phyloP scores from a whole-genome alignment of 2,113 vertebrate species.

The Polypterus senegalus region DNA sequence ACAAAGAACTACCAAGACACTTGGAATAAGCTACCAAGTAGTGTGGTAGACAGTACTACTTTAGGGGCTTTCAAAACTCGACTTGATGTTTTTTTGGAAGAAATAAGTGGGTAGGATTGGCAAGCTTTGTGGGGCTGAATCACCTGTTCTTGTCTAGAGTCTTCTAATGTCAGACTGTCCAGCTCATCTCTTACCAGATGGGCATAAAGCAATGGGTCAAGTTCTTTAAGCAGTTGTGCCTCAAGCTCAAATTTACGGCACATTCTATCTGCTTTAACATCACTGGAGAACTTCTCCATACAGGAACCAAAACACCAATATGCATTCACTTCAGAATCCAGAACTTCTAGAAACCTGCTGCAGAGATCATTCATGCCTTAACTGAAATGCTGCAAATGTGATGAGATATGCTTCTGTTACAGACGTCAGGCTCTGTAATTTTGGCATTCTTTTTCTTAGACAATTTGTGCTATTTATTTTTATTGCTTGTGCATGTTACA shows the following conservation, averaged over 20 bases:
- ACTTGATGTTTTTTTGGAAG: background rate
- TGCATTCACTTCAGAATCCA: conserved; percentile 57
- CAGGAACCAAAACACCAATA: conserved; percentile 61
- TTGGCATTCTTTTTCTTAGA: no score
- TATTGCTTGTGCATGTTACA: no score
- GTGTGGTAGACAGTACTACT: no score
- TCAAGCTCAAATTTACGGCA: conserved; percentile 58
- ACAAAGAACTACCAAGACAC: no score
- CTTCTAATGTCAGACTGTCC: conserved; percentile 56
- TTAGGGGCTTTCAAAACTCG: no score
- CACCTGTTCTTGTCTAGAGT: conserved; percentile 35
- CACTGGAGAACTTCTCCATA: conserved; percentile 57
- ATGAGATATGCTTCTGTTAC: no score
- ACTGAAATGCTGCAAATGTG: no score
- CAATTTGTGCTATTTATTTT: no score
- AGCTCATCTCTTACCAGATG: conserved; percentile 46
- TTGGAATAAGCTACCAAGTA: no score
- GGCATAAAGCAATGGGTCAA: conserved; percentile 47
- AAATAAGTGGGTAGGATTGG: background rate
- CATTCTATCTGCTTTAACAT: conserved; percentile 54
- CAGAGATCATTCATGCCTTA: conserved; percentile 67
- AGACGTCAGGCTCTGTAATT: no score
- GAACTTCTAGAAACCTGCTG: conserved; percentile 58
- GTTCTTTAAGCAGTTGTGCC: conserved; percentile 50
- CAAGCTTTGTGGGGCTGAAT: background rate